These are phyloP conservation scores for Drosophila meridiana DNA, from an alignment of 2,888 invertebrate genomes.

Conservation along the genomic window DNA sequence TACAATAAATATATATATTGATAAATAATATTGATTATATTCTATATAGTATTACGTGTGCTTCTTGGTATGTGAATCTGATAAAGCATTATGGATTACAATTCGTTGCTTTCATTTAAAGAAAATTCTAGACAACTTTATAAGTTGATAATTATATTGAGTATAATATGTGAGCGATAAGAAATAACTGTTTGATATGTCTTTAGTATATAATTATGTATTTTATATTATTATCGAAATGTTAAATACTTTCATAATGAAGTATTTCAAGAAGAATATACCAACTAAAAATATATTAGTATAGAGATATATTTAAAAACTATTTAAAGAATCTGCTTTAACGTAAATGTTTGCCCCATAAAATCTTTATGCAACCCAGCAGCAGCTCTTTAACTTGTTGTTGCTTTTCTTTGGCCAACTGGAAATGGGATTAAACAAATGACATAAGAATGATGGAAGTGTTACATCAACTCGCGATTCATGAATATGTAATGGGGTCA, in stretches of 20 bases:
- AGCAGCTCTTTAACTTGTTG: not conserved
- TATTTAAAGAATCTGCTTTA: not conserved
- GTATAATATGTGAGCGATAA: slow-evolving; percentile 1
- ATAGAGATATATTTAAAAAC: too few relatives aligned
- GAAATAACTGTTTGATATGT: not conserved
- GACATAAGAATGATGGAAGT: slow-evolving; percentile 35
- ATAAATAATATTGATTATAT: not conserved
- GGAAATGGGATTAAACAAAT: slow-evolving; percentile 16
- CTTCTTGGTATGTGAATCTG: slow-evolving; percentile 12
- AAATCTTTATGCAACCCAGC: not conserved
- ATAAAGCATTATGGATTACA: not conserved
- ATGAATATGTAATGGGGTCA: slow-evolving; percentile 72
- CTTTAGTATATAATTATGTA: not conserved
- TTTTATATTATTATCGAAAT: too few relatives aligned
- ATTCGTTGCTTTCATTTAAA: not conserved
- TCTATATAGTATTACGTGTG: slow-evolving; percentile 6
- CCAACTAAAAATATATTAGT: too few relatives aligned
- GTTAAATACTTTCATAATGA: not conserved
- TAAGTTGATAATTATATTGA: not conserved
- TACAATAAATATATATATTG: not conserved
- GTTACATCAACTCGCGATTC: slow-evolving; percentile 45
- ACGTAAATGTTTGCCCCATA: not conserved
- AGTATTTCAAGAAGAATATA: not conserved
- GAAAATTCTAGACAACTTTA: slow-evolving; percentile 2
- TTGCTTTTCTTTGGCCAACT: not conserved